Conservation (phyloP, 2,797 vertebrate genomes). For the Bufotes viridis region DNA sequence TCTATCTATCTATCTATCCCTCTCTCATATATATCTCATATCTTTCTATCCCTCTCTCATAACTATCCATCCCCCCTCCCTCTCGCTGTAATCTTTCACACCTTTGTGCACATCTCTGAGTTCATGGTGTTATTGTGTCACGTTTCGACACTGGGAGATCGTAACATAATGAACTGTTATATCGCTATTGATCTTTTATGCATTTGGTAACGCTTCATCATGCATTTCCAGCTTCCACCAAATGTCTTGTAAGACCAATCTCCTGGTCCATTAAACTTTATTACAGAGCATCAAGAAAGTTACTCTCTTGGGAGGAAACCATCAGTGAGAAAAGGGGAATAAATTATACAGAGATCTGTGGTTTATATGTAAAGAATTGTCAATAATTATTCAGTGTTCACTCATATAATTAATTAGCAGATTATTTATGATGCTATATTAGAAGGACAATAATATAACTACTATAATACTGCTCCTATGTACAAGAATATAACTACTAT, state of each 20-base stretch:
- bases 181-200: constrained; percentile 25
- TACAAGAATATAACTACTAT: neutral
- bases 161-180: constrained; percentile 10
- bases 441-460: neutral
- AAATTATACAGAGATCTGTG: neutral
- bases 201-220: constrained; percentile 5
- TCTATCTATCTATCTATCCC: no score
- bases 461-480: neutral
- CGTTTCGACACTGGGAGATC: neutral
- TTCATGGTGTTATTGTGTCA: neutral
- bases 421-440: neutral
- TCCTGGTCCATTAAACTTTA: constrained; percentile 26
- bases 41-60: no score
- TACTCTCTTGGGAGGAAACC: constrained; percentile 2
- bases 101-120: neutral
- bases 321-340: neutral
- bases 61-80: neutral
- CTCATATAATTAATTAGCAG: neutral
- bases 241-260: constrained; percentile 25
- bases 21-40: no score
- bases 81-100: neutral
- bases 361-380: neutral
- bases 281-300: constrained; percentile 14
- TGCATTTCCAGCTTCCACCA: constrained; percentile 12
- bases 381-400: neutral